These are phyloP conservation scores for Lichenostomus cassidix DNA, from an alignment of 2,113 vertebrate species.

Conservation along the genomic window DNA sequence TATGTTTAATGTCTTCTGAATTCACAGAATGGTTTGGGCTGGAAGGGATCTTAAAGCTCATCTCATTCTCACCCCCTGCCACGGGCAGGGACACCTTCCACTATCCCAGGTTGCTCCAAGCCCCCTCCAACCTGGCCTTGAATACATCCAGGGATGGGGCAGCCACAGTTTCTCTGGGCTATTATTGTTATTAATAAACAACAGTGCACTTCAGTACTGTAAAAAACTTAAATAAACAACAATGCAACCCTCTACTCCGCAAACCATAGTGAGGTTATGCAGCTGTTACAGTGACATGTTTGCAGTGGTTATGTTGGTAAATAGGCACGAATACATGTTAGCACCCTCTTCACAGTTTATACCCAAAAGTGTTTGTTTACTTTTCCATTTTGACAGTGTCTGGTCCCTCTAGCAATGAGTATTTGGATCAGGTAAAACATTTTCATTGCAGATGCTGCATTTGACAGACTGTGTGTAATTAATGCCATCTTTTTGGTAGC, in stretches of 20 bases:
- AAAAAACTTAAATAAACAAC: not conserved
- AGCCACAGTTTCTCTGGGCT: not conserved
- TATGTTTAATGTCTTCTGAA: not conserved
- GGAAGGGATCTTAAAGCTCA: not conserved
- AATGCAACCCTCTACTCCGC: not conserved
- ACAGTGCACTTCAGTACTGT: not conserved
- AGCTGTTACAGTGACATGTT: not conserved
- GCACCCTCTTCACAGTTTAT: not conserved
- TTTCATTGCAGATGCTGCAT: accelerated
- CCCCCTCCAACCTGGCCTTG: accelerated
- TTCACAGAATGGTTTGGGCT: not conserved
- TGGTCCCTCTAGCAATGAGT: too few species aligned
- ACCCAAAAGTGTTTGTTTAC: not conserved
- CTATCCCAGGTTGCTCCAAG: not conserved
- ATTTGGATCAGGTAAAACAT: not conserved
- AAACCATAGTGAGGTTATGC: not conserved
- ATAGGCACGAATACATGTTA: not conserved
- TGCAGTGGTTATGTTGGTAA: not conserved
- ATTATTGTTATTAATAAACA: not conserved
- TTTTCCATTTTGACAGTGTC: not conserved
- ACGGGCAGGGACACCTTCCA: not conserved
- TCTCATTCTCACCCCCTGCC: not conserved
- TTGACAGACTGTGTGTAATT: not conserved
- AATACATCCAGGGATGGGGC: not conserved
- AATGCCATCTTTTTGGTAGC: not conserved